Conservation (phyloP, 2,797 vertebrate genomes). For the Strix occidentalis region DNA sequence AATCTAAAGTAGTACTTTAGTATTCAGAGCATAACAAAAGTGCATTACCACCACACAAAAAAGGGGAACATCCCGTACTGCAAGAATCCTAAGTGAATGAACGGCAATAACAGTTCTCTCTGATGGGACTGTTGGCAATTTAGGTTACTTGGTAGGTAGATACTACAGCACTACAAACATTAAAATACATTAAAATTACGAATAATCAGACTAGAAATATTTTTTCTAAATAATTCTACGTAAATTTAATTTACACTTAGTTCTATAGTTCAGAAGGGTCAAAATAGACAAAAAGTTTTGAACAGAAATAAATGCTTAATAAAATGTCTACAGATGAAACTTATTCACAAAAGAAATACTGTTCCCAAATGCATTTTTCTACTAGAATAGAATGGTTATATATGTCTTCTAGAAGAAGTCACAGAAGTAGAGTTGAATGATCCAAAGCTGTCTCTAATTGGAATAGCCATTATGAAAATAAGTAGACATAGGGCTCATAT, state of each 20-base stretch:
- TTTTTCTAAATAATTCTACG: background rate
- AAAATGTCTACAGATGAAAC: background rate
- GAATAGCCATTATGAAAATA: background rate
- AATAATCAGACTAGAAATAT: background rate
- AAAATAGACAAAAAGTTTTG: background rate
- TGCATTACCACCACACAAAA: background rate
- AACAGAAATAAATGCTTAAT: background rate
- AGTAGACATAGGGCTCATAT: background rate
- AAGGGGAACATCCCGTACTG: background rate
- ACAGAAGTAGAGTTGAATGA: background rate
- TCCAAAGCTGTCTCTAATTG: background rate
- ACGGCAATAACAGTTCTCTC: background rate
- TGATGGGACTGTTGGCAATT: background rate
- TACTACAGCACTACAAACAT: background rate
- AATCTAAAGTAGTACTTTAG: background rate
- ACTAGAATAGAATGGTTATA: background rate
- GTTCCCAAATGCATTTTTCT: background rate
- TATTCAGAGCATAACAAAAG: background rate
- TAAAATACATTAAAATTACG: background rate
- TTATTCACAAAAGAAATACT: background rate
- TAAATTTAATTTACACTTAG: background rate
- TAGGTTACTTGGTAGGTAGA: background rate
- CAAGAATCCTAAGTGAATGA: background rate
- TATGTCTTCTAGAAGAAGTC: background rate
- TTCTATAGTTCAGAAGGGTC: background rate